These are phyloP conservation scores for Malaclemys terrapin DNA, from an alignment of 2,113 vertebrate species.

Conservation along the genomic window DNA sequence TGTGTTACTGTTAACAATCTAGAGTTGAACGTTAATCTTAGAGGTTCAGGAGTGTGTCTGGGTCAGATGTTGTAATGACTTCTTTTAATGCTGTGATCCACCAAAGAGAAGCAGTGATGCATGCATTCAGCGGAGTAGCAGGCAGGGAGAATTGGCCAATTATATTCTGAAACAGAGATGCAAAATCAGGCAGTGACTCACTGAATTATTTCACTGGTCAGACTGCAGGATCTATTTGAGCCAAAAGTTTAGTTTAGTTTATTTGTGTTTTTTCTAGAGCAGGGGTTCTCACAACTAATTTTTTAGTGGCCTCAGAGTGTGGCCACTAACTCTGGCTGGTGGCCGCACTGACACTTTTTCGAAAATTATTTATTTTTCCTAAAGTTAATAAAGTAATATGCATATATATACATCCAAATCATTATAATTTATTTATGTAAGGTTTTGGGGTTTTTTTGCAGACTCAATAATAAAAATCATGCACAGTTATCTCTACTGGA, in stretches of 20 bases:
- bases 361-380: no score
- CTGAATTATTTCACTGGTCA: background rate
- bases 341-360: no score
- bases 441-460: no score
- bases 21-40: background rate
- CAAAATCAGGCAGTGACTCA: background rate
- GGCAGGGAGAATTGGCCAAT: background rate
- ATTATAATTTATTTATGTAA: no score
- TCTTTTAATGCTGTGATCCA: slow-evolving; percentile 1
- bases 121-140: background rate
- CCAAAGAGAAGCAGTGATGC: background rate
- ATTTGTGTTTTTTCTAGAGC: background rate
- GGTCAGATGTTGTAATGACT: background rate
- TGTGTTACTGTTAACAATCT: background rate
- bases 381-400: no score
- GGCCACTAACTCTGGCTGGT: no score
- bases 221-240: background rate
- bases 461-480: no score
- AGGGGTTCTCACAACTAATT: no score
- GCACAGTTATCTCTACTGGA: no score
- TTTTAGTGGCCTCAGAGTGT: no score
- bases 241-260: background rate
- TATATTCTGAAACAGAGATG: background rate
- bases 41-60: background rate
- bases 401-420: no score